Evolutionary conservation across 2,797 vertebrate species (phyloP), one percentile per base, ranked within the genome.

Genomic region (Acanthopagrus latus): DNA sequence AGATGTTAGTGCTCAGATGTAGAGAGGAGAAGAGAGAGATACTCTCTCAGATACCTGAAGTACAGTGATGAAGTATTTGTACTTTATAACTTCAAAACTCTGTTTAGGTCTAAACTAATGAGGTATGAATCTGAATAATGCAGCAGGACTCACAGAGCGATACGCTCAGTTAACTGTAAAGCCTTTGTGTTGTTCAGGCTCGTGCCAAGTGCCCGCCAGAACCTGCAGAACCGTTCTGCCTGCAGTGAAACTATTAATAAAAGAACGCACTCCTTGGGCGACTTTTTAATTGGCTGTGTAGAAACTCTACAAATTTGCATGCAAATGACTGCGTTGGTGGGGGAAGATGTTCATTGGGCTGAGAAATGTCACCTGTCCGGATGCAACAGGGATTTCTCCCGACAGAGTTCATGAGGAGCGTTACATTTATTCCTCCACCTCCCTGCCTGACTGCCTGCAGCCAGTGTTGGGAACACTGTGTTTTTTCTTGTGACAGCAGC

Each of bases 281-380:
- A 85, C 27, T 75, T 93, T 91, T 90, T 93, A 93, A 93, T 94
- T 93, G 87, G 74, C 76, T 86, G 65, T 80, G 68, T 89, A 93
- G 65, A 18, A 51, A 66, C 68, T 82, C 70, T 25, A 25, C 80
- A 83, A 77, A 94, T 92, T 86, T 88, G 79, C 82, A 94, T 92
- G 89, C 82, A 92, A 91, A 94, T 90, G 71, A 88, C 63, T 70
- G 5, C 62, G 80, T 46, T n/a, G 63, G 60, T 20, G 29, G 5
- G 27, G 3, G 41, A 64, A 75, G 46, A 57, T 64, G 55, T 50
- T 47, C 80, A 78, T 2, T 7, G 70, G 70, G 76, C 79, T 73
- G 62, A 81, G 51, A 69, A 75, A 64, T 60, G 60, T 81, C 83
- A 86, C 85, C 78, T 86, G 82, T 82, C 84, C 8, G 1, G 70